Evolutionary conservation across 1,140 invertebrate species (phyloP).

Genomic region (Reticulitermes speratus): DNA sequence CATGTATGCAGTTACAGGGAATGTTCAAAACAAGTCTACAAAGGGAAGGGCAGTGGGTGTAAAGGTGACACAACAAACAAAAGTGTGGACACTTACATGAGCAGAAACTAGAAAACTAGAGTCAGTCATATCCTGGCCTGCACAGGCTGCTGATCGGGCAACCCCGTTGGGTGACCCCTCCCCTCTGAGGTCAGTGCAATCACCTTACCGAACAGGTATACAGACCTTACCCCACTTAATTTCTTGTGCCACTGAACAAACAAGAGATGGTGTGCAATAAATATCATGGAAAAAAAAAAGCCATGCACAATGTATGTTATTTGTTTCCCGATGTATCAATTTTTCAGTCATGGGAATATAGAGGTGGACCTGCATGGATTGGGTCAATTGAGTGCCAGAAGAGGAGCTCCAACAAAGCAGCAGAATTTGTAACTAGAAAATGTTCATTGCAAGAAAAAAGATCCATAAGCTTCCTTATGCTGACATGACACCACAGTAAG

Average conservation of each 20-base stretch:
- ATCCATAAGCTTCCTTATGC: neutral
- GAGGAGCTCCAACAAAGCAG: slow-evolving; percentile 16
- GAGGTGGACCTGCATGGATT: neutral
- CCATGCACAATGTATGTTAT: slow-evolving; percentile 30
- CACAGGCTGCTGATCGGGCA: slow-evolving; percentile 26
- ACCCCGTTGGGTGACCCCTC: slow-evolving; percentile 34
- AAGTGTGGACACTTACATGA: slow-evolving; percentile 35
- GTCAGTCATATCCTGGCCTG: slow-evolving; percentile 10
- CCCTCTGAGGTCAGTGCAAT: slow-evolving; percentile 24
- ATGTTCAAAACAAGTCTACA: neutral
- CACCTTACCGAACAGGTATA: neutral
- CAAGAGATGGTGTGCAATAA: slow-evolving; percentile 27
- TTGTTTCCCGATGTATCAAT: slow-evolving; percentile 7
- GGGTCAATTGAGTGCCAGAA: slow-evolving; percentile 10
- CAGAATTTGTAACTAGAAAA: slow-evolving; percentile 5
- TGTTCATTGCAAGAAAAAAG: slow-evolving; percentile 1
- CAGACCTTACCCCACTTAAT: slow-evolving; percentile 6
- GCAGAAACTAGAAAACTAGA: slow-evolving; percentile 6
- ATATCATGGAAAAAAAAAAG: slow-evolving; percentile 31
- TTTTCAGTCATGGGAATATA: neutral
- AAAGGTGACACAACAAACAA: slow-evolving; percentile 27
- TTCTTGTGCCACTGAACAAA: slow-evolving; percentile 15
- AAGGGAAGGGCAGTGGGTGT: neutral
- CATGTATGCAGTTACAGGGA: neutral
- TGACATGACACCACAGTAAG: slow-evolving; percentile 11